Base-by-base conservation (phyloP, 2,888 invertebrate genomes). In the Megalurothrips usitatus region DNA sequence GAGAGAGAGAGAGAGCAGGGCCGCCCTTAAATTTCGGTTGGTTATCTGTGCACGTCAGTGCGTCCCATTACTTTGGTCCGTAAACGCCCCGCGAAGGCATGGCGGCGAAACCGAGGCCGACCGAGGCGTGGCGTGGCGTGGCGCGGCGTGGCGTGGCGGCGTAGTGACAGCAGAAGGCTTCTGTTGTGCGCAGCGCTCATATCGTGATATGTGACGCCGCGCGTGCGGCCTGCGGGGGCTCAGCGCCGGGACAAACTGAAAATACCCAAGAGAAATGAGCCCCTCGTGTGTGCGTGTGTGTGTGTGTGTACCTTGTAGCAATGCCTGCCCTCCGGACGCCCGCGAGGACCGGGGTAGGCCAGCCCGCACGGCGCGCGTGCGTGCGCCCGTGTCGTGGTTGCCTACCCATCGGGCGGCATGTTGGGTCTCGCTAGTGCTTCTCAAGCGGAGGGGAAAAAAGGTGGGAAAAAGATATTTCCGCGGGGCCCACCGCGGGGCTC, bases 11-110 rank as follows among this genome's bases (percentile, higher is more conserved):
- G 34, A 43, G 34, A 2, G 34, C 58, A 6, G 17, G 17, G 58
- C 17, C 58, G 58, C 58, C 58, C 58, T 58, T 58, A 58, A 58
- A 58, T 58, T 58, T 58, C n/a, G 58, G 58, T 58, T 58, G 58
- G 58, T 58, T 58, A 58, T 58, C 58, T 58, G 14, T 52, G 19
- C n/a, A n/a, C n/a, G 58, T 58, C n/a, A 17, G 19, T 58, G 58
- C n/a, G 58, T 58, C n/a, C 58, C 58, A 58, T 58, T 58, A 58
- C 58, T 58, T 14, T 58, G 6, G 58, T n/a, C 58, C 58, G 17
- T n/a, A 6, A 10, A 14, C 4, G 58, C 19, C 58, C n/a, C 14
- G 17, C 58, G 14, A 17, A 10, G 14, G 58, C 58, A 58, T 17
- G n/a, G 12, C 52, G 17, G 2, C 14, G 52, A 1, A 52, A 12